Evolutionary conservation across 2,113 vertebrate genomes (phyloP).

Genomic region (Epinephelus cyanopodus): DNA sequence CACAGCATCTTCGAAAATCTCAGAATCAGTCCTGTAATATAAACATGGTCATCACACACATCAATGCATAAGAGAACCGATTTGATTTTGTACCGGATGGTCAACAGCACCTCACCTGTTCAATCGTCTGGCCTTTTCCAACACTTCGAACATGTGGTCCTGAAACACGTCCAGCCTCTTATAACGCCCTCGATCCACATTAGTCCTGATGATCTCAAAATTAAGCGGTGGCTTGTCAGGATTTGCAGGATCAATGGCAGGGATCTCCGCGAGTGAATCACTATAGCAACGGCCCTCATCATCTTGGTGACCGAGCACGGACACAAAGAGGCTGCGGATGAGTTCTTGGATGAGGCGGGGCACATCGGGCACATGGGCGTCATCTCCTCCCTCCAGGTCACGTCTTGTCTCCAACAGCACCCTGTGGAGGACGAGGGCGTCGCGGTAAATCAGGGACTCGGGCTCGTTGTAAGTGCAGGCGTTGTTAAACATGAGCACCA

Average conservation of each 20-base stretch:
- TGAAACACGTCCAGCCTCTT: constrained; percentile 96
- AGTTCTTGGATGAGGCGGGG: constrained; percentile 96
- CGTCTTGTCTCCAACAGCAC: constrained; percentile 94
- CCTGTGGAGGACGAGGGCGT: constrained; percentile 95
- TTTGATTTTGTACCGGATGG: not conserved
- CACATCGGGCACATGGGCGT: constrained; percentile 95
- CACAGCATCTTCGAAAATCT: constrained; percentile 98
- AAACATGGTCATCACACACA: not conserved
- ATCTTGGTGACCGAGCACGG: constrained; percentile 97
- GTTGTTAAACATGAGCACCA: constrained; percentile 99
- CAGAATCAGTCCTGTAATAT: constrained; percentile 92
- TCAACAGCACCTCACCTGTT: constrained; percentile 88
- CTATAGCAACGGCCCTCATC: constrained; percentile 99
- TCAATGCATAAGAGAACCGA: not conserved
- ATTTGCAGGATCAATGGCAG: constrained; percentile 89
- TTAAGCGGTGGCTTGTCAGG: constrained; percentile 91
- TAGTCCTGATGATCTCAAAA: constrained; percentile 95
- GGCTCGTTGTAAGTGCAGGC: constrained; percentile 99
- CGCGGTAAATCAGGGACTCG: constrained; percentile 97
- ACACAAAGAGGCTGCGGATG: constrained; percentile 97
- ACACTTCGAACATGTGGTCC: constrained; percentile 99
- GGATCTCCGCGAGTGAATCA: constrained; percentile 97
- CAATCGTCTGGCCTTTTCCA: constrained; percentile 94
- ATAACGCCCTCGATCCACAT: constrained; percentile 94
- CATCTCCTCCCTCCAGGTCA: constrained; percentile 95